Evolutionary conservation across 2,113 vertebrate genomes (phyloP).

Genomic region (Addax nasomaculatus): DNA sequence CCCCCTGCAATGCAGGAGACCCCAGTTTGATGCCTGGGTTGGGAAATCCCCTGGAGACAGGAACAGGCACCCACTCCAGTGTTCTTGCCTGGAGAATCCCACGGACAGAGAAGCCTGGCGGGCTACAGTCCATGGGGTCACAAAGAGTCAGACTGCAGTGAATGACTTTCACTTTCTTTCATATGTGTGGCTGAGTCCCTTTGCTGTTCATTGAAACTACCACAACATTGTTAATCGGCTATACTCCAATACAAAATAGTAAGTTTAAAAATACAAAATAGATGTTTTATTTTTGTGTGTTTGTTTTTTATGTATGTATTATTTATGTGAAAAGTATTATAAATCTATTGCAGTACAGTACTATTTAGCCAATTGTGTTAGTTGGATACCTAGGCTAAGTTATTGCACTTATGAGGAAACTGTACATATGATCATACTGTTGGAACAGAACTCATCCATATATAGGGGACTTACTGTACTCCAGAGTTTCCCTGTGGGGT

Average conservation of each 20-base stretch:
- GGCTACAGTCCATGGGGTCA: accelerated
- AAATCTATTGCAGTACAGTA: neutral
- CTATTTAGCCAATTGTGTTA: neutral
- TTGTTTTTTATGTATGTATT: neutral
- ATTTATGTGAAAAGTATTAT: neutral
- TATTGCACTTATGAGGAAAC: neutral
- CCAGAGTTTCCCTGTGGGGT: neutral
- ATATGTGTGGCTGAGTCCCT: neutral
- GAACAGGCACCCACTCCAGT: neutral
- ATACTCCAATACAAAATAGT: no score
- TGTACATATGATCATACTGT: neutral
- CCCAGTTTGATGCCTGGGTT: neutral
- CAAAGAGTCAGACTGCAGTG: neutral
- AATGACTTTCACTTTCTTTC: neutral
- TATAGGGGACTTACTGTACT: neutral
- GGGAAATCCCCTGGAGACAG: neutral
- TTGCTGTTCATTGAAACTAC: no score
- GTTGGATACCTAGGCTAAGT: neutral
- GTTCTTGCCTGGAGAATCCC: neutral
- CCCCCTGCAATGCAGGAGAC: neutral
- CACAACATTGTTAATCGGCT: no score
- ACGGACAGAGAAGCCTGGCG: neutral
- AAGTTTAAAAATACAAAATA: no score
- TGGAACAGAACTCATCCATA: neutral
- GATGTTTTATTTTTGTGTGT: neutral